A percentile compares a stretch with the other conserved stretches of the same genome.
Conservation (phyloP, 2,888 invertebrate species). For the Lottia gigantea region DNA sequence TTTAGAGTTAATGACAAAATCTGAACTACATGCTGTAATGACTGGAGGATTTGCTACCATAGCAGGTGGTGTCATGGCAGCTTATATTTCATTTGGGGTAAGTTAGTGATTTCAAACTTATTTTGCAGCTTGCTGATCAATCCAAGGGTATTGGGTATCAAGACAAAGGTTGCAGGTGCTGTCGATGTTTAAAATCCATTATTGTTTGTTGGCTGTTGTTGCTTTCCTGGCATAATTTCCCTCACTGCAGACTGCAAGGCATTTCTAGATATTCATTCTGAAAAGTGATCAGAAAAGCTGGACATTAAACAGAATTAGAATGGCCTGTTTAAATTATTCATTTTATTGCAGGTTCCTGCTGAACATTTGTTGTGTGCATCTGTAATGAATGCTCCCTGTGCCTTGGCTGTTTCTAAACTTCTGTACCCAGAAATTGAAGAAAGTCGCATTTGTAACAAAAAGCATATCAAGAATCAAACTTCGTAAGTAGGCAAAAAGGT, state of each 20-base stretch:
- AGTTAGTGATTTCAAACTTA: too few species aligned
- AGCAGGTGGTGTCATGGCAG: slow-evolving; percentile 89
- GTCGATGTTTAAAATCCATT: too few species aligned
- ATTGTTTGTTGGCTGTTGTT: too few species aligned
- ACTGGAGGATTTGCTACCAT: slow-evolving; percentile 95
- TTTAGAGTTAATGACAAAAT: slow-evolving; percentile 82
- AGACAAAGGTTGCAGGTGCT: too few species aligned
- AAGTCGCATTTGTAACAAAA: slow-evolving; percentile 68
- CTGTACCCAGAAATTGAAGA: slow-evolving; percentile 90
- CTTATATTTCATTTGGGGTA: slow-evolving; percentile 91
- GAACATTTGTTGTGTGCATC: slow-evolving; percentile 90
- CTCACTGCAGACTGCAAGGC: too few species aligned
- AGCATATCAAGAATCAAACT: slow-evolving; percentile 24
- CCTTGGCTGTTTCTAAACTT: slow-evolving; percentile 88
- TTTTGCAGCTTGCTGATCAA: too few species aligned
- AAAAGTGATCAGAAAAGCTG: too few species aligned
- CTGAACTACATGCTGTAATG: slow-evolving; percentile 94
- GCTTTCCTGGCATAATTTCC: too few species aligned
- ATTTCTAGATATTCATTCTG: too few species aligned
- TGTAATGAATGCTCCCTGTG: slow-evolving; percentile 95
- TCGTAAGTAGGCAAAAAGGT: slow-evolving; percentile 15
- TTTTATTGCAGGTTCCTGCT: slow-evolving; percentile 69
- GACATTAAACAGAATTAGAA: background rate
- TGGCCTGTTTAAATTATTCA: background rate
- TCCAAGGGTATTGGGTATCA: too few species aligned